phyloP scores from a whole-genome alignment of 35 echinoderm and acorn worm species.

The Holothuria glaberrima region DNA sequence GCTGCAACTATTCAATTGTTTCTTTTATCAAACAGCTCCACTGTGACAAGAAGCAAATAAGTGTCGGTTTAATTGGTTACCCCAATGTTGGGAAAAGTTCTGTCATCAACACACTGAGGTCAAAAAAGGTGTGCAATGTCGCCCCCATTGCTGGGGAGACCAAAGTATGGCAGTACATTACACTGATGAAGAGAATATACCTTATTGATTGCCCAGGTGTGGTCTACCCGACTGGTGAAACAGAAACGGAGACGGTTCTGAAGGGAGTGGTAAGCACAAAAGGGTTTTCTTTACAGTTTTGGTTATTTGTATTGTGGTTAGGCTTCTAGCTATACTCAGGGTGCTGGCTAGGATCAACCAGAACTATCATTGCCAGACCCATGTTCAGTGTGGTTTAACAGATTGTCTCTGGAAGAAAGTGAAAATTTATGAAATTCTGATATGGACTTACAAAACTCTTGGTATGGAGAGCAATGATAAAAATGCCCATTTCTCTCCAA shows the following conservation, averaged over 20 bases:
- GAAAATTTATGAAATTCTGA: too few species aligned
- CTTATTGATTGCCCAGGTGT: slow-evolving; percentile 96
- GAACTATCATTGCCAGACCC: too few species aligned
- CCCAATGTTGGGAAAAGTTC: slow-evolving; percentile 98
- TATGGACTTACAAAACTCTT: too few species aligned
- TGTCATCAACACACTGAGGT: slow-evolving; percentile 87
- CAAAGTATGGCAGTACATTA: slow-evolving; percentile 99
- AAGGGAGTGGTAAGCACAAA: slow-evolving; percentile 93
- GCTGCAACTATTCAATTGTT: neutral
- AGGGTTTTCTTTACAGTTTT: too few species aligned
- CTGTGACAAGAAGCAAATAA: slow-evolving; percentile 96
- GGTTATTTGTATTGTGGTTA: too few species aligned
- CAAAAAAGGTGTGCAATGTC: slow-evolving; percentile 97
- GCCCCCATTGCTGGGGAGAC: slow-evolving; percentile 94
- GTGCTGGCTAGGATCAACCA: too few species aligned
- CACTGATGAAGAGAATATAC: slow-evolving; percentile 94
- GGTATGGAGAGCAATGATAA: too few species aligned
- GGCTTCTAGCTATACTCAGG: too few species aligned
- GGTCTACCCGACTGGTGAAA: slow-evolving; percentile 85
- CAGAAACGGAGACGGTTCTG: slow-evolving; percentile 82
- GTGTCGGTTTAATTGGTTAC: slow-evolving; percentile 96
- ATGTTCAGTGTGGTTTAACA: too few species aligned
- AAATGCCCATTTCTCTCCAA: too few species aligned
- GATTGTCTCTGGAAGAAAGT: too few species aligned
- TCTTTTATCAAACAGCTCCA: slow-evolving; percentile 67